A percentile compares a stretch with the other conserved stretches of the same genome.
phyloP scores from a whole-genome alignment of 2,797 vertebrate species.

The Xyrichtys novacula region DNA sequence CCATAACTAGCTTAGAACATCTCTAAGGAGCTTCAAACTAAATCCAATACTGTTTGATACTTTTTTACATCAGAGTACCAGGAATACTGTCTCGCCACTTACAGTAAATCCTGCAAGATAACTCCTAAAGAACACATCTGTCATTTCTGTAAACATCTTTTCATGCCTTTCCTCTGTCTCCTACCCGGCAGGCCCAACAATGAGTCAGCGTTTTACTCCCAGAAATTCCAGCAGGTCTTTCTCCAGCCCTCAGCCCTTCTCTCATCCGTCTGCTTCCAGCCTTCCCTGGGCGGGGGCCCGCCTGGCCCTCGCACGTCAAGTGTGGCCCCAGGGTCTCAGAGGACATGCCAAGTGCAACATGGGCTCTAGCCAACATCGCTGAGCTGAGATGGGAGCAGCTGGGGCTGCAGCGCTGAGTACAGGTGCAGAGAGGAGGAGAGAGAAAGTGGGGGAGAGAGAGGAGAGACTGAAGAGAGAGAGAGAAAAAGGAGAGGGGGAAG shows the following conservation, averaged over 20 bases:
- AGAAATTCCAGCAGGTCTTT: conserved; percentile 71
- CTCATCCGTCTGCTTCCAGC: conserved; percentile 66
- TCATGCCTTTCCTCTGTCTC: conserved; percentile 26
- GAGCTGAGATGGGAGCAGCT: conserved; percentile 80
- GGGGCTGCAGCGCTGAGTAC: conserved; percentile 77
- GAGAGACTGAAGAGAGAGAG: conserved; percentile 44
- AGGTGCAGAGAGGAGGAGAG: conserved; percentile 80
- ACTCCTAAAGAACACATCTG: conserved; percentile 26
- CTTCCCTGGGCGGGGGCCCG: conserved; percentile 73
- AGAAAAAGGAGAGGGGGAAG: conserved; percentile 19
- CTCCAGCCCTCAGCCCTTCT: conserved; percentile 64
- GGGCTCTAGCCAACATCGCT: conserved; percentile 76
- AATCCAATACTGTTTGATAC: background rate
- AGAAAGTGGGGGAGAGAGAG: conserved; percentile 34
- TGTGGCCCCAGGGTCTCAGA: conserved; percentile 82
- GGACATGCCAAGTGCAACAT: conserved; percentile 88
- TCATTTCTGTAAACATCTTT: conserved; percentile 33
- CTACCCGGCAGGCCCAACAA: conserved; percentile 44
- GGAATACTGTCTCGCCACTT: background rate
- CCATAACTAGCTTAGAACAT: background rate
- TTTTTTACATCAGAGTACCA: background rate
- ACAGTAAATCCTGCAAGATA: conserved; percentile 7
- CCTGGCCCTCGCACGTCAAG: conserved; percentile 82
- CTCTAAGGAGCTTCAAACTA: background rate
- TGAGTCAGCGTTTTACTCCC: conserved; percentile 74